Base-by-base conservation (phyloP, 2,113 vertebrate species). In the Esox niger region DNA sequence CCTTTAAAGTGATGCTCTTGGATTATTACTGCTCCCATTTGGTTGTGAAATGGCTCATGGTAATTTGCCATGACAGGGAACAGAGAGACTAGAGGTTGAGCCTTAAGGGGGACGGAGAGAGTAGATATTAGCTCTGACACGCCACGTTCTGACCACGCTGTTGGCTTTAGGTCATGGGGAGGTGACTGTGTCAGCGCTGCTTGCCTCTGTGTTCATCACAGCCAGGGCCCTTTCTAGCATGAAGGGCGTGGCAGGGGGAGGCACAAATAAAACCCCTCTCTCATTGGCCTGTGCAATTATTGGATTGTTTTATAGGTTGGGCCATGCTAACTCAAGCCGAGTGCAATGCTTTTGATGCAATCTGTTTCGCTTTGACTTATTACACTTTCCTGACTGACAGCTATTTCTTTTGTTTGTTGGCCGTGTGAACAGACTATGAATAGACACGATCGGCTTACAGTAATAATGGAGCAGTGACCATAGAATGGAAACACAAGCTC, bases 1-100 rank as follows among this genome's bases (percentile, higher is more conserved):
- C 43, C 26, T 70, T 54, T 54, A 61, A 15, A 74, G 56, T 25
- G 17, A 62, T 54, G 46, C 62, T 54, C 47, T 56, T 6, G 62
- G 43, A 70, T 65, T 64, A 57, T 31, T 47, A 30, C 66, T 27
- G 21, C 13, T 17, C 57, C 55, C 33, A 56, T 58, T 61, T 59
- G 35, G 35, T 31, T 43, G 59, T 38, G 60, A 58, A 25, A 72
- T 38, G 29, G 6, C 54, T 73, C 26, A 75, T 29, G 15, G 11
- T 78, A 70, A 70, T 67, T 52, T n/a, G 49, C 47, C 33, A 32
- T 63, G 72, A 73, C 64, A 66, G 69, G 27, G 49, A 68, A 69
- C 66, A 69, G 29, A 17, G 56, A 70, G 46, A 68, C 30, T 56
- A 62, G 75, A 46, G 58, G 64, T 60, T 46, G 23, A 30, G 47